Evolutionary conservation across 2,888 invertebrate species (phyloP), one percentile per base, ranked within the genome.

Genomic region (Mayetiola destructor): DNA sequence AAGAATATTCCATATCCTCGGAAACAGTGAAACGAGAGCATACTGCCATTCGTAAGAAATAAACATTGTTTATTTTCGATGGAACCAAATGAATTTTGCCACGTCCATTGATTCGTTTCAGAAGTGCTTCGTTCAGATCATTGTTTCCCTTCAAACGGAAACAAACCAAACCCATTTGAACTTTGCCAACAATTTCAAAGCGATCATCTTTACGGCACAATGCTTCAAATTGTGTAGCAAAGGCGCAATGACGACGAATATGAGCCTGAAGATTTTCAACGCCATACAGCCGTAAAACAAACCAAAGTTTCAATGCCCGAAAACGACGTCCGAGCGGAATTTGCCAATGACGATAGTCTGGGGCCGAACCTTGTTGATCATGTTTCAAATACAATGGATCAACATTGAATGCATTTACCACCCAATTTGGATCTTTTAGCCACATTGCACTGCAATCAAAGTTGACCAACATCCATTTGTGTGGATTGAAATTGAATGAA

Each of bases 381-480:
- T 99, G 95, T 69, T 95, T 93, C 60, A 99, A 75, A 67, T 99
- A 99, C 0, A 96, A 75, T 0, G 97, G 97, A 72, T 99, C 96
- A 0, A 99, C 96, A 63, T 94, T 96, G 71, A 99, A 90, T 0
- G 97, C 95, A 65, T 93, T 87, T 0, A 95, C 88, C 57, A 99
- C 80, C 77, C 89, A 88, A 55, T 84, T 80, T 61, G 90, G 89
- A 66, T 90, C 82, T 66, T 88, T 90, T 3, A 91, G 75, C 97
- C 97, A 99, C 88, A 99, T 87, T 0, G 96, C 85, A 12, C 97
- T 97, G 69, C 97, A 99, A 72, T 99, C 99, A 65, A 97, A 99
- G 72, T 94, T 97, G n/a, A 97, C 92, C 63, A 97, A 73, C 81
- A 99, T 76, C 97, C 97, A 99, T 73, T 99, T 99, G 73, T 97